These are phyloP conservation scores for Macrotus californicus DNA, from an alignment of 2,113 vertebrate genomes.

Conservation along the genomic window DNA sequence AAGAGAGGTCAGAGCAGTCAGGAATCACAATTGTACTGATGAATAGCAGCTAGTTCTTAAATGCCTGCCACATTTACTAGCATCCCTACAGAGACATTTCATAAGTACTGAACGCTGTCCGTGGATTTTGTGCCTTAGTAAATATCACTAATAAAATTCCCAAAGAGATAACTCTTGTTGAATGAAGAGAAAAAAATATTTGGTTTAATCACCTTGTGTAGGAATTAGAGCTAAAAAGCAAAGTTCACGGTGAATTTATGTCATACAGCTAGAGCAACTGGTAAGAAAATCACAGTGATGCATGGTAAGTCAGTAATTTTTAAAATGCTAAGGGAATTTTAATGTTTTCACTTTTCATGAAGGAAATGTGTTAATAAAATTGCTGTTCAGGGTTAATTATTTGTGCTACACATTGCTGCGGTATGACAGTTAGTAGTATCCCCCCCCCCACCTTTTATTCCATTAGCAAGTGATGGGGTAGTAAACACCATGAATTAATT, in stretches of 20 bases:
- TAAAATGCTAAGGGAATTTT: neutral
- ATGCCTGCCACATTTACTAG: conserved; percentile 7
- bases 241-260: conserved; percentile 24
- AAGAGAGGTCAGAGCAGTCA: neutral
- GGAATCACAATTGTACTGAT: conserved; percentile 22
- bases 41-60: neutral
- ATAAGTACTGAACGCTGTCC: neutral
- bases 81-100: neutral
- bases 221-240: conserved; percentile 22
- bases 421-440: neutral
- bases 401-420: neutral
- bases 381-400: neutral
- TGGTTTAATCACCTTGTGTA: neutral
- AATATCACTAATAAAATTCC: conserved; percentile 24
- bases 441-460: neutral
- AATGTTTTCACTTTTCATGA: neutral
- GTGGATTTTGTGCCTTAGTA: conserved; percentile 19
- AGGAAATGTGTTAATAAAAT: conserved; percentile 25
- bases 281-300: neutral
- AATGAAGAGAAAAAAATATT: neutral
- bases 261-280: neutral
- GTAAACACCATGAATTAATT: neutral
- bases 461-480: neutral
- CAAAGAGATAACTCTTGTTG: neutral
- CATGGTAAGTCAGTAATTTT: neutral